Evolutionary conservation across 2,888 invertebrate genomes (phyloP).

Genomic region (Onchidella celtica): DNA sequence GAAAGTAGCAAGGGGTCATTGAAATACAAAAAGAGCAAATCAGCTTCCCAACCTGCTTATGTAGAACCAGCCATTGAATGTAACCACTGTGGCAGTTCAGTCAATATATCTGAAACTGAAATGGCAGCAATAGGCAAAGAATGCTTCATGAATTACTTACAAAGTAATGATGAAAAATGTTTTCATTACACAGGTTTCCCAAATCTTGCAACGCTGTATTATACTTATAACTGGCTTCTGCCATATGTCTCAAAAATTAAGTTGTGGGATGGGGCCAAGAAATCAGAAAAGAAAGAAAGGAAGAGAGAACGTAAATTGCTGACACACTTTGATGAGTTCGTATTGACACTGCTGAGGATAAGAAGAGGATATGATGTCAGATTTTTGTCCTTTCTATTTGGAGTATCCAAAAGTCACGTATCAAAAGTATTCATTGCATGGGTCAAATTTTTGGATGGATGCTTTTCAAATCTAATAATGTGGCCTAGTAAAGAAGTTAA

Average conservation of each 20-base stretch:
- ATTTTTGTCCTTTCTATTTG: not conserved
- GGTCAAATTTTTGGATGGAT: not conserved
- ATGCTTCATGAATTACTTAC: not conserved
- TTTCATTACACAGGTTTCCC: not conserved
- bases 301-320: not conserved
- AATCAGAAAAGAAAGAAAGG: not conserved
- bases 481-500: not conserved
- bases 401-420: not conserved
- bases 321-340: not conserved
- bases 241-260: not conserved
- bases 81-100: not conserved
- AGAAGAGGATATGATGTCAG: not conserved
- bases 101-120: not conserved
- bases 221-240: not conserved
- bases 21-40: not conserved
- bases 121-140: not conserved
- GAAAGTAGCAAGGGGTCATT: not conserved
- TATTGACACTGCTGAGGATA: not conserved
- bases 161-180: not conserved
- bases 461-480: not conserved
- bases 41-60: not conserved
- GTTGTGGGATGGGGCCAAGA: not conserved
- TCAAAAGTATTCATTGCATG: not conserved
- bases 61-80: not conserved
- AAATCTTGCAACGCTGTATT: not conserved